Percentiles rank a stretch among this genome's conserved stretches.
Conservation (phyloP, 2,113 vertebrate species). For the Naja naja region DNA sequence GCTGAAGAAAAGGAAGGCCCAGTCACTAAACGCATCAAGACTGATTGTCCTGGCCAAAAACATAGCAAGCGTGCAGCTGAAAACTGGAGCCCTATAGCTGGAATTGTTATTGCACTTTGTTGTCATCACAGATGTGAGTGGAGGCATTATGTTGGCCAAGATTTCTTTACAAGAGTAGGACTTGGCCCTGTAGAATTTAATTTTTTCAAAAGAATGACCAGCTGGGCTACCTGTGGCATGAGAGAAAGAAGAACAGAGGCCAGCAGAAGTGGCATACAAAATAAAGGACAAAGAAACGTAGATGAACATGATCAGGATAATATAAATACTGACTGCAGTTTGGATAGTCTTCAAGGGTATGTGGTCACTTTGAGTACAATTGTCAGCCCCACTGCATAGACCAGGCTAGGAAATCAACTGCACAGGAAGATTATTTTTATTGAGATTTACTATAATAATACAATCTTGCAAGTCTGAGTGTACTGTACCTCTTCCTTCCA, state of each 20-base stretch:
- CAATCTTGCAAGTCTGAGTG: neutral
- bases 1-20: conserved; percentile 63
- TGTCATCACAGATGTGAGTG: conserved; percentile 97
- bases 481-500: neutral
- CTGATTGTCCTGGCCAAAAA: conserved; percentile 38
- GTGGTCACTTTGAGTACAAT: neutral
- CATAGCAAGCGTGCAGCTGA: conserved; percentile 11
- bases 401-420: neutral
- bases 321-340: conserved; percentile 36
- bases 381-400: neutral
- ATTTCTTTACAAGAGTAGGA: conserved; percentile 83
- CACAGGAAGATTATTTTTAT: neutral
- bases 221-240: conserved; percentile 95
- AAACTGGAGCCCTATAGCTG: conserved; percentile 63
- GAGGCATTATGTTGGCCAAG: conserved; percentile 91
- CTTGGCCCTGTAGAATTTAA: conserved; percentile 84
- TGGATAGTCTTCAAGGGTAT: conserved; percentile 71
- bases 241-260: conserved; percentile 46
- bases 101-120: conserved; percentile 88
- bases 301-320: conserved; percentile 71
- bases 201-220: conserved; percentile 92
- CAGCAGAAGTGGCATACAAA: conserved; percentile 10
- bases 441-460: neutral
- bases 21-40: conserved; percentile 73
- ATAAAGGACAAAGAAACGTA: conserved; percentile 15